Conservation (phyloP, 2,113 vertebrate species). For the Malurus cyaneus region DNA sequence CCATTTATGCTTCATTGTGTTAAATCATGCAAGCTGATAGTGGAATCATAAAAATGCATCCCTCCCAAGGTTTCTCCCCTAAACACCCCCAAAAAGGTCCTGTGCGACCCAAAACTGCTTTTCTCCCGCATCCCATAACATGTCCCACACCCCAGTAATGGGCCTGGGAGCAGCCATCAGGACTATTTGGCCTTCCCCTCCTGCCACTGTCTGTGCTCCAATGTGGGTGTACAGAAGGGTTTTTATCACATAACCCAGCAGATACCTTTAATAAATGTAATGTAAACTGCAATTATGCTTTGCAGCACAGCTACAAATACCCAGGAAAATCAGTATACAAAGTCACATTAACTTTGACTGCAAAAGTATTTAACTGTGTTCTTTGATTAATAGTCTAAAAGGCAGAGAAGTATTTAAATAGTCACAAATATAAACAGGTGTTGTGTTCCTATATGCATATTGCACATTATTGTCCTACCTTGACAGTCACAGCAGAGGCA, state of each 20-base stretch:
- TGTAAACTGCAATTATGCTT: background rate
- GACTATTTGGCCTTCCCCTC: background rate
- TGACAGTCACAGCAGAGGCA: background rate
- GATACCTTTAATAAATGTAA: background rate
- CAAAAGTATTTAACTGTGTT: background rate
- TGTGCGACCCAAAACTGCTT: background rate
- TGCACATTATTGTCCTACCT: background rate
- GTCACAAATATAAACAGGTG: background rate
- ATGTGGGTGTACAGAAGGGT: background rate
- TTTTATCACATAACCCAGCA: background rate
- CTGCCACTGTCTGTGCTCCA: background rate
- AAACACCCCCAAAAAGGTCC: background rate
- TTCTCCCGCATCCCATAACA: background rate
- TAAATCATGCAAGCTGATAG: background rate
- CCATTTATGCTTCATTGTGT: background rate
- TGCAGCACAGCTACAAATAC: background rate
- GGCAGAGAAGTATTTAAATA: background rate
- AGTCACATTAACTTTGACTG: background rate
- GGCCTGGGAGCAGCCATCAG: background rate
- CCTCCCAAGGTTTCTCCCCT: background rate
- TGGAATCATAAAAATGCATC: background rate
- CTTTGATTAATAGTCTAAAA: background rate
- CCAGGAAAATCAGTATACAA: background rate
- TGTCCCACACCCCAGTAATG: background rate
- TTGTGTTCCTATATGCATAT: accelerated